Conservation (phyloP, 2,888 invertebrate genomes). For the Stratiomys singularior region DNA sequence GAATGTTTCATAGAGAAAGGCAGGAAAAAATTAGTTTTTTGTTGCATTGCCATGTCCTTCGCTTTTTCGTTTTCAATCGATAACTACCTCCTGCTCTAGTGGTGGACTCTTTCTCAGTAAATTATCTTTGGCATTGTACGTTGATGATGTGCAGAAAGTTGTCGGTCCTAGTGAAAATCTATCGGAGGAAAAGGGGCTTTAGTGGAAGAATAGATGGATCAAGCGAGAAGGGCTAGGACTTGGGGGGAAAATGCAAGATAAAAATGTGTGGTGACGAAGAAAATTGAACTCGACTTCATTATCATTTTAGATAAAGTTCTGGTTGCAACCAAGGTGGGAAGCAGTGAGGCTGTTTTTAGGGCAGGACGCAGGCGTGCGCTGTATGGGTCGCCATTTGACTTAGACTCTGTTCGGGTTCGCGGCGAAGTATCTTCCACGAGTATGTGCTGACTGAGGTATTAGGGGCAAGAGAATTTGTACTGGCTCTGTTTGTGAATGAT, state of each 20-base stretch:
- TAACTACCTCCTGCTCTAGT: background rate
- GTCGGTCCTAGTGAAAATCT: no score
- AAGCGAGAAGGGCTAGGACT: no score
- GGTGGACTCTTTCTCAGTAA: background rate
- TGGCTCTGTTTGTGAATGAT: background rate
- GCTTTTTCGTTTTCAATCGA: background rate
- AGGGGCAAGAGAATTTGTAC: background rate
- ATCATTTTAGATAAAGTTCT: background rate
- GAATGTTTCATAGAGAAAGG: background rate
- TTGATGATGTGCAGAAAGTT: no score
- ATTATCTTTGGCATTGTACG: no score
- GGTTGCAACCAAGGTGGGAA: background rate
- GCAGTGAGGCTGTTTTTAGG: background rate
- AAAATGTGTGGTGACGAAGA: background rate
- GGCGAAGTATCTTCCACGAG: background rate
- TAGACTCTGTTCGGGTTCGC: background rate
- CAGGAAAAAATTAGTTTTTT: background rate
- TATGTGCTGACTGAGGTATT: background rate
- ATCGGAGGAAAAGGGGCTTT: background rate
- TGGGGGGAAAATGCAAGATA: background rate
- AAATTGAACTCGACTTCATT: no score
- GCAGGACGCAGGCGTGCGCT: slow-evolving; percentile 19
- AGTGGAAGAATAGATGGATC: background rate
- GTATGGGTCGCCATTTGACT: background rate
- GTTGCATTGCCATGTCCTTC: background rate